phyloP scores from a whole-genome alignment of 2,113 vertebrate genomes.

The Sander lucioperca region DNA sequence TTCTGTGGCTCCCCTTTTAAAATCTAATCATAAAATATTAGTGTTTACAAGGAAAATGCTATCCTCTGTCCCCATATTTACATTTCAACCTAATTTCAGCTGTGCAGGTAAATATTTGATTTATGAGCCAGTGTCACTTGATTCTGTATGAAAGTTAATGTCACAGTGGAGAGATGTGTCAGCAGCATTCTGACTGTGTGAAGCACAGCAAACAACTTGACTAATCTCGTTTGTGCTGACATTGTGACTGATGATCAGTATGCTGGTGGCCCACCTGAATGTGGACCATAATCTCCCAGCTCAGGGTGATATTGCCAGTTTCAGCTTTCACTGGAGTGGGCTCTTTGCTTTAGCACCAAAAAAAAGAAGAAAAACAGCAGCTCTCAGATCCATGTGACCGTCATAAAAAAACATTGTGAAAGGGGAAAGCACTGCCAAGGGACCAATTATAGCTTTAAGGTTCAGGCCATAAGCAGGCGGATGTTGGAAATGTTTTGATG shows the following conservation, averaged over 20 bases:
- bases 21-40: slow-evolving; percentile 56
- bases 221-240: slow-evolving; percentile 76
- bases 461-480: slow-evolving; percentile 29
- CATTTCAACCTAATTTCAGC: slow-evolving; percentile 47
- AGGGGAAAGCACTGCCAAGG: slow-evolving; percentile 27
- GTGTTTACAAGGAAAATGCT: slow-evolving; percentile 47
- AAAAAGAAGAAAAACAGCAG: slow-evolving; percentile 27
- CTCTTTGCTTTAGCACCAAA: slow-evolving; percentile 41
- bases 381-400: slow-evolving; percentile 54
- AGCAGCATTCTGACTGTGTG: slow-evolving; percentile 68
- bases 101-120: slow-evolving; percentile 65
- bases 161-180: slow-evolving; percentile 62
- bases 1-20: slow-evolving; percentile 34
- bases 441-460: slow-evolving; percentile 57
- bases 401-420: slow-evolving; percentile 46
- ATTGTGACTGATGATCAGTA: slow-evolving; percentile 74
- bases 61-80: slow-evolving; percentile 38
- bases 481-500: slow-evolving; percentile 51
- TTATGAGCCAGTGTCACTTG: slow-evolving; percentile 50
- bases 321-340: slow-evolving; percentile 59
- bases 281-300: slow-evolving; percentile 70
- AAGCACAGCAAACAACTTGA: slow-evolving; percentile 71
- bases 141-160: slow-evolving; percentile 68
- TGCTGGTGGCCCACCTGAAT: slow-evolving; percentile 70
- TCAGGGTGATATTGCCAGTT: slow-evolving; percentile 65